Evolutionary conservation across 2,888 invertebrate species (phyloP).

Genomic region (Dioctria rufipes): DNA sequence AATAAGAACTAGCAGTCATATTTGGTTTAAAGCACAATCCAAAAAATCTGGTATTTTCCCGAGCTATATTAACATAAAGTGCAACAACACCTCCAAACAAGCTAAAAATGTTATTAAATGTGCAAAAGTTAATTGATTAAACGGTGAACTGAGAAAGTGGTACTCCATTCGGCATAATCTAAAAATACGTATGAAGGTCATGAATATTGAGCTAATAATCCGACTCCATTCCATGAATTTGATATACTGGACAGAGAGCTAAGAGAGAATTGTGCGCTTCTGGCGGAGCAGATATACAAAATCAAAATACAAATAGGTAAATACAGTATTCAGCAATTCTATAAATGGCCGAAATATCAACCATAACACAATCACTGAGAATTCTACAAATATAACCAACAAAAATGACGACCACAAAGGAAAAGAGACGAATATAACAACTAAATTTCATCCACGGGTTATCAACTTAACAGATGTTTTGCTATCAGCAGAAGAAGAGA

Average conservation of each 20-base stretch:
- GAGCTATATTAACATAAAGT: no score
- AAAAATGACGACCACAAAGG: neutral
- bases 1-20: no score
- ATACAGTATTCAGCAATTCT: neutral
- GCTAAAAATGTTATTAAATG: no score
- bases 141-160: no score
- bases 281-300: constrained; percentile 18
- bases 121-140: no score
- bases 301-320: constrained; percentile 11
- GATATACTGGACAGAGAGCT: neutral
- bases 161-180: no score
- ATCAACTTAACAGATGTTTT: constrained; percentile 14
- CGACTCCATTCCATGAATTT: constrained; percentile 12
- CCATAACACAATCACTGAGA: constrained; percentile 2
- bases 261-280: neutral
- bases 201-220: neutral
- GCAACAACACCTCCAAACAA: no score
- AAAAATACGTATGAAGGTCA: no score
- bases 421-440: neutral
- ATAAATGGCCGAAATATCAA: neutral
- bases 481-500: neutral
- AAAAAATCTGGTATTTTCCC: no score
- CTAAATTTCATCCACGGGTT: constrained; percentile 15
- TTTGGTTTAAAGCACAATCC: no score
- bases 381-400: constrained; percentile 4